These are phyloP conservation scores for Hormaphis cornu DNA, from an alignment of 1,140 invertebrate genomes.

Conservation along the genomic window DNA sequence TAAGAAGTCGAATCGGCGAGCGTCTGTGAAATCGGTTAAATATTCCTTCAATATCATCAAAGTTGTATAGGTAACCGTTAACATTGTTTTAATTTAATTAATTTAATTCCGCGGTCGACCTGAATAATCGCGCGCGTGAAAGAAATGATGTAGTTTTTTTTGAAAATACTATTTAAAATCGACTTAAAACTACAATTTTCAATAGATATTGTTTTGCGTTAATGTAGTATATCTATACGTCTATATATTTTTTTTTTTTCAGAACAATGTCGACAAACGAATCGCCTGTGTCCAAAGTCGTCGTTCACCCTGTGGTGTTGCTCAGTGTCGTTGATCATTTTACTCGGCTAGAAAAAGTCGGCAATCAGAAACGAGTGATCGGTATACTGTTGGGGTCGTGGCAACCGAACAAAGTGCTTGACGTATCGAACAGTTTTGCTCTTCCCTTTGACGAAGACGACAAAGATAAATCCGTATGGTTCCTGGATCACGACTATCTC, in stretches of 20 bases:
- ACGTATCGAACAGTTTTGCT: conserved; percentile 99
- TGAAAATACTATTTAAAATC: too few species aligned
- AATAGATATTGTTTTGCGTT: too few species aligned
- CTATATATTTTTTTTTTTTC: not conserved
- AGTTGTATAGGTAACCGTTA: too few species aligned
- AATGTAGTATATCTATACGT: too few species aligned
- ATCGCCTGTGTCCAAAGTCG: conserved; percentile 60
- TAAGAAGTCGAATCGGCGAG: too few species aligned
- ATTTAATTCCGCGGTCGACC: too few species aligned
- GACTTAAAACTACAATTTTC: too few species aligned
- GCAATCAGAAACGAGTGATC: conserved; percentile 95
- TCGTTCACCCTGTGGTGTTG: conserved; percentile 96
- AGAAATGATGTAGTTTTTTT: too few species aligned
- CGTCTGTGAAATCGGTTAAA: too few species aligned
- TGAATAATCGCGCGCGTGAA: too few species aligned
- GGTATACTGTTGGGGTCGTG: conserved; percentile 94
- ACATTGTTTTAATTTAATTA: too few species aligned
- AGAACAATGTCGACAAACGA: conserved; percentile 17
- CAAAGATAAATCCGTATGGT: conserved; percentile 98
- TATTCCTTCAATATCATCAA: too few species aligned
- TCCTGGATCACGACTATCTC: conserved; percentile 97
- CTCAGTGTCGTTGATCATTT: conserved; percentile 99
- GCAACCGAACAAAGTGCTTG: conserved; percentile 87
- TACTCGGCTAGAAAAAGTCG: conserved; percentile 98
- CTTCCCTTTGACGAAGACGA: conserved; percentile 99